Evolutionary conservation across 2,113 vertebrate species (phyloP).

Genomic region (Microcebus lehilahytsara): DNA sequence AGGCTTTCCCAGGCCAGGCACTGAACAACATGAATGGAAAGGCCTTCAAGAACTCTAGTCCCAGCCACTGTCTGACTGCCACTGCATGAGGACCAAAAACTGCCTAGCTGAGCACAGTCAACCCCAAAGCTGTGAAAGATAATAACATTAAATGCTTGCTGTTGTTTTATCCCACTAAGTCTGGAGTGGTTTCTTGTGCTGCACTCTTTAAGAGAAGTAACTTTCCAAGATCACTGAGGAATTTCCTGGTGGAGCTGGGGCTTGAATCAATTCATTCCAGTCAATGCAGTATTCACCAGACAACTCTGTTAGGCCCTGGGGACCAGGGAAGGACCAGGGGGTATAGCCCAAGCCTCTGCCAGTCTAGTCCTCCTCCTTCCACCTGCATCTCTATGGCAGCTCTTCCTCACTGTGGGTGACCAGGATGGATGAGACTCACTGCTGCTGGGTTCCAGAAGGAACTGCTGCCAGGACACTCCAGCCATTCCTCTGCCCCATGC

Average conservation of each 20-base stretch:
- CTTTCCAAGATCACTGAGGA: neutral
- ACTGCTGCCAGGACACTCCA: neutral
- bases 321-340: neutral
- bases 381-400: neutral
- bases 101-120: neutral
- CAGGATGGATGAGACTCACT: too few species aligned
- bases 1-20: neutral
- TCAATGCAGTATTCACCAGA: neutral
- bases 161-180: neutral
- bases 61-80: too few species aligned
- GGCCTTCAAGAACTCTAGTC: neutral
- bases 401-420: neutral
- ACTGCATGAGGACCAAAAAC: neutral
- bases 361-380: accelerated
- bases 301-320: neutral
- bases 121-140: neutral
- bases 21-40: too few species aligned
- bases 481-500: neutral
- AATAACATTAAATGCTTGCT: neutral
- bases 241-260: neutral
- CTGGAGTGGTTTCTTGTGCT: neutral
- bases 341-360: neutral
- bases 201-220: neutral
- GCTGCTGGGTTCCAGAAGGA: neutral
- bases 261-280: neutral